Evolutionary conservation across 2,888 invertebrate species (phyloP).

Genomic region (Agrochola lychnidis): DNA sequence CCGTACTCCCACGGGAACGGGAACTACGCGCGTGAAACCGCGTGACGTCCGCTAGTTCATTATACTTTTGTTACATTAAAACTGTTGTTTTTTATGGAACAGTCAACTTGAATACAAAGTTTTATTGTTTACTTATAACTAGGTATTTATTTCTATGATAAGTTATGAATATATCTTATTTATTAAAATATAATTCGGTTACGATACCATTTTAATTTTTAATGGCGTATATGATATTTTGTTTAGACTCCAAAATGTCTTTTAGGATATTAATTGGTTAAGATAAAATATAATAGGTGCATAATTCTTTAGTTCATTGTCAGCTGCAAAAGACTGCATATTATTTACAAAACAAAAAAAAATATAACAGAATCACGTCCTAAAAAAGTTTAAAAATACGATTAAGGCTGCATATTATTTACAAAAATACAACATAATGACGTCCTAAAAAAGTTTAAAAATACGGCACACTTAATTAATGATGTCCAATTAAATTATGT

Average conservation of each 20-base stretch:
- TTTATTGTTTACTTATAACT: not conserved
- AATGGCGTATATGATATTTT: not conserved
- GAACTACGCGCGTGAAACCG: no score
- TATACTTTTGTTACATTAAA: not conserved
- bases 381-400: not conserved
- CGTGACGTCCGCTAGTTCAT: no score
- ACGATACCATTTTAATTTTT: not conserved
- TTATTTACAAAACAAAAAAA: not conserved
- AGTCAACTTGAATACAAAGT: not conserved
- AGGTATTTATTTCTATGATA: not conserved
- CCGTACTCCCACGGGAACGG: no score
- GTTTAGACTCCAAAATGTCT: not conserved
- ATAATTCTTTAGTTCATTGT: not conserved
- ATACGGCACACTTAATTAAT: not conserved
- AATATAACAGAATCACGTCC: not conserved
- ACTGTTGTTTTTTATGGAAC: slow-evolving; percentile 1
- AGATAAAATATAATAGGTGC: not conserved
- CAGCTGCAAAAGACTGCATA: not conserved
- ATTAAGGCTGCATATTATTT: not conserved
- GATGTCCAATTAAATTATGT: not conserved
- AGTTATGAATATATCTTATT: slow-evolving; percentile 5
- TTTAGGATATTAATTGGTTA: not conserved
- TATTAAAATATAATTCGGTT: not conserved
- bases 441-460: not conserved
- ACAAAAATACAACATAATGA: not conserved